Conservation (phyloP, 2,888 invertebrate species). For the Carpatolechia fugitivella region DNA sequence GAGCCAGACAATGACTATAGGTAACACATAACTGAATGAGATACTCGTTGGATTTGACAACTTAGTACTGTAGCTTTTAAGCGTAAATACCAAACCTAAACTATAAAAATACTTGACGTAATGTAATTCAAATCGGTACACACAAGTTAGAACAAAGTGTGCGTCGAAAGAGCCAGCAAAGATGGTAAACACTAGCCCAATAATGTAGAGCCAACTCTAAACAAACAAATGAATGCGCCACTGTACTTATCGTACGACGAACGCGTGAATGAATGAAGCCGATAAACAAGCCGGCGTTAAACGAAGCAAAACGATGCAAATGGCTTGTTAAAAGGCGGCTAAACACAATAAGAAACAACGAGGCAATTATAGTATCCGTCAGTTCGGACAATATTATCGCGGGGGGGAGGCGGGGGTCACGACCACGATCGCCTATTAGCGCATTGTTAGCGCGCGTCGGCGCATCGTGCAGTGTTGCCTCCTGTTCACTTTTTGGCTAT, state of each 20-base stretch:
- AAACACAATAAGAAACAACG: conserved; percentile 16
- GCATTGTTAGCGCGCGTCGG: conserved; percentile 65
- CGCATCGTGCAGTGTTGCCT: conserved; percentile 48
- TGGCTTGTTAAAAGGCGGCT: conserved; percentile 5
- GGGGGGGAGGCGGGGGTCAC: conserved; percentile 58
- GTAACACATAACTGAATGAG: no score
- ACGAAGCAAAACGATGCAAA: conserved; percentile 4
- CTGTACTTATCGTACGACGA: not conserved
- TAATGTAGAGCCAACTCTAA: no score
- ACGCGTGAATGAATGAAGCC: not conserved
- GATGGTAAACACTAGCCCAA: no score
- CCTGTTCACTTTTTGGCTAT: conserved; percentile 44
- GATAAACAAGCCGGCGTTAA: not conserved
- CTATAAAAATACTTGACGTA: no score
- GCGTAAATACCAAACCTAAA: no score
- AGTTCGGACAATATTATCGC: conserved; percentile 52
- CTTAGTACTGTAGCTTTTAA: no score
- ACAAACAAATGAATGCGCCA: not conserved
- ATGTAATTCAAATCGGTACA: no score
- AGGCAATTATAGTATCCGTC: conserved; percentile 35
- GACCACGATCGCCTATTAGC: conserved; percentile 70
- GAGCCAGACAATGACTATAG: no score
- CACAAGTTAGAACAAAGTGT: no score
- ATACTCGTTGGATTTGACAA: no score
- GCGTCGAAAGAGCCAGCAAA: no score